Evolutionary conservation across 2,797 vertebrate genomes (phyloP).

Genomic region (Coracias cyanogaster): DNA sequence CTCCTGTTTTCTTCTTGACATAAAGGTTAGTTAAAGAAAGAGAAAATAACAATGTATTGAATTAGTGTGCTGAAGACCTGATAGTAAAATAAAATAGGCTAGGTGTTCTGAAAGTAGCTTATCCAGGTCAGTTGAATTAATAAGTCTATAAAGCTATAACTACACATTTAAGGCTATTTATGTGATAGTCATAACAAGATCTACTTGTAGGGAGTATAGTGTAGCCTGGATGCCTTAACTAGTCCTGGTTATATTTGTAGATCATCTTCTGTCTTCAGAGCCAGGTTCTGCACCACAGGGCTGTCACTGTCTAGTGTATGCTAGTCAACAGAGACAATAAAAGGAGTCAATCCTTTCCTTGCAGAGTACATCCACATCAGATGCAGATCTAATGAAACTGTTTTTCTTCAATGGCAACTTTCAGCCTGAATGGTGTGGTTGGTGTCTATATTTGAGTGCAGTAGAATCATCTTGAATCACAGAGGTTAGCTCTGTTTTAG

Average conservation of each 20-base stretch:
- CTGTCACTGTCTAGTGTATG: not conserved
- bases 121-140: not conserved
- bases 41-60: not conserved
- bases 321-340: not conserved
- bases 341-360: not conserved
- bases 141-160: not conserved
- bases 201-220: not conserved
- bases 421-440: not conserved
- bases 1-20: not conserved
- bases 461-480: not conserved
- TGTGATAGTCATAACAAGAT: not conserved
- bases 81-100: not conserved
- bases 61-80: not conserved
- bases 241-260: not conserved
- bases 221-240: not conserved
- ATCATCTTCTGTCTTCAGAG: not conserved
- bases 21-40: not conserved
- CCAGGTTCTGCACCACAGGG: not conserved
- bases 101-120: not conserved
- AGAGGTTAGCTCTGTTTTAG: not conserved
- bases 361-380: not conserved
- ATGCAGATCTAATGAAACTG: not conserved
- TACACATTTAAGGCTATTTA: not conserved
- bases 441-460: not conserved
- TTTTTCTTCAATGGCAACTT: not conserved